Evolutionary conservation across 1,140 invertebrate species (phyloP).

Genomic region (Neelides sp.): DNA sequence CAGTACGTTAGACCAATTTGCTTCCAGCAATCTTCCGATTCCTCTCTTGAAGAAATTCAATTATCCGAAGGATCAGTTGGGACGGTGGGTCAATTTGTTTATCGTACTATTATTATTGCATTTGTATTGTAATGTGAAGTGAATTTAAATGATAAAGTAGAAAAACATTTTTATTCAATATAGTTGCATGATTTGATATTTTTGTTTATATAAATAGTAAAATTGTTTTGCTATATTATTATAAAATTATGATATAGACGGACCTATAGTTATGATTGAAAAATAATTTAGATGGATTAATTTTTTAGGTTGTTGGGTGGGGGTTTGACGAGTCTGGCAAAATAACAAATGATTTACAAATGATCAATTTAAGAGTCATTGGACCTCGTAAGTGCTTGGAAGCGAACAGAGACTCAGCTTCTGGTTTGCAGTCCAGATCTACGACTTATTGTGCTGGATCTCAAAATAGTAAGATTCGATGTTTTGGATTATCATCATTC

Average conservation of each 20-base stretch:
- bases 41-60: constrained; percentile 23
- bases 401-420: not conserved
- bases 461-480: constrained; percentile 17
- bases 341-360: constrained; percentile 16
- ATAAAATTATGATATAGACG: not conserved
- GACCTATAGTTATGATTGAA: not conserved
- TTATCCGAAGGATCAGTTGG: constrained; percentile 22
- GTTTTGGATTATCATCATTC: not conserved
- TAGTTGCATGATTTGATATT: no score
- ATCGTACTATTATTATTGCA: not conserved
- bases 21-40: constrained; percentile 20
- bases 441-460: constrained; percentile 29
- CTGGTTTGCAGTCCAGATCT: constrained; percentile 15
- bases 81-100: constrained; percentile 14
- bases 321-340: constrained; percentile 18
- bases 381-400: constrained; percentile 17
- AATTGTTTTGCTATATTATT: not conserved
- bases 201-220: no score
- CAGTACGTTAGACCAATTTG: constrained; percentile 29
- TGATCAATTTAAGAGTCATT: constrained; percentile 15
- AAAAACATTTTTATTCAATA: no score
- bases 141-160: no score
- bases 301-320: constrained; percentile 20
- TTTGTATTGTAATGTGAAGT: not conserved
- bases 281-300: not conserved